These are phyloP conservation scores for Bombus breviceps DNA, from an alignment of 1,140 invertebrate genomes.

Conservation along the genomic window DNA sequence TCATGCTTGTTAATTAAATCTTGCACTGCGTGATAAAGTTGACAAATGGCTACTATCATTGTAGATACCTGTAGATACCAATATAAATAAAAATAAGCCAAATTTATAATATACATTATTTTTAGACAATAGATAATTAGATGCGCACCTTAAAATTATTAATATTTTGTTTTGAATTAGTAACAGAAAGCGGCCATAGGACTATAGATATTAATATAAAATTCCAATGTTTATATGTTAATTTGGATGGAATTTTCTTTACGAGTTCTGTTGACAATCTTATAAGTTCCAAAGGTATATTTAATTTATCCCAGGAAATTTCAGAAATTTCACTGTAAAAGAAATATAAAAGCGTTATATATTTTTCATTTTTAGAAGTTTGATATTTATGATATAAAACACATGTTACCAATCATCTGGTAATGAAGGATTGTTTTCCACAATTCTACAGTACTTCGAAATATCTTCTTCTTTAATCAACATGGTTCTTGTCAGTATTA, in stretches of 20 bases:
- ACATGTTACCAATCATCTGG: conserved; percentile 69
- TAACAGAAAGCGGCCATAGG: conserved; percentile 84
- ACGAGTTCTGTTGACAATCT: conserved; percentile 75
- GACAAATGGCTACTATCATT: conserved; percentile 81
- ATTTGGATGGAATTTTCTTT: conserved; percentile 74
- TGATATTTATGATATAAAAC: not conserved
- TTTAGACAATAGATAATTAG: conserved; percentile 47
- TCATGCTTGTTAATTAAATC: conserved; percentile 81
- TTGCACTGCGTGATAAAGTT: conserved; percentile 82
- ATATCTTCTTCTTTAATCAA: conserved; percentile 34
- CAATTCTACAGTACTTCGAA: conserved; percentile 21
- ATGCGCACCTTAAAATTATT: conserved; percentile 78
- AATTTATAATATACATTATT: conserved; percentile 31
- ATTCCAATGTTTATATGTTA: conserved; percentile 85
- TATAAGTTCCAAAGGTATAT: conserved; percentile 77
- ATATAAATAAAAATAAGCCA: conserved; percentile 39
- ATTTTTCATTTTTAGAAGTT: conserved; percentile 9
- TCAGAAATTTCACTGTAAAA: conserved; percentile 74
- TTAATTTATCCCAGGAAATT: conserved; percentile 75
- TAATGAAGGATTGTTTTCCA: conserved; percentile 63
- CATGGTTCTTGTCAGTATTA: conserved; percentile 62
- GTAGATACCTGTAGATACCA: conserved; percentile 75
- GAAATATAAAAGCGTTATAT: not conserved
- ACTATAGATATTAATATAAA: conserved; percentile 86
- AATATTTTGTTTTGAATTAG: conserved; percentile 78